Evolutionary conservation across 2,797 vertebrate genomes (phyloP).

Genomic region (Pangasius sanitwongsei): DNA sequence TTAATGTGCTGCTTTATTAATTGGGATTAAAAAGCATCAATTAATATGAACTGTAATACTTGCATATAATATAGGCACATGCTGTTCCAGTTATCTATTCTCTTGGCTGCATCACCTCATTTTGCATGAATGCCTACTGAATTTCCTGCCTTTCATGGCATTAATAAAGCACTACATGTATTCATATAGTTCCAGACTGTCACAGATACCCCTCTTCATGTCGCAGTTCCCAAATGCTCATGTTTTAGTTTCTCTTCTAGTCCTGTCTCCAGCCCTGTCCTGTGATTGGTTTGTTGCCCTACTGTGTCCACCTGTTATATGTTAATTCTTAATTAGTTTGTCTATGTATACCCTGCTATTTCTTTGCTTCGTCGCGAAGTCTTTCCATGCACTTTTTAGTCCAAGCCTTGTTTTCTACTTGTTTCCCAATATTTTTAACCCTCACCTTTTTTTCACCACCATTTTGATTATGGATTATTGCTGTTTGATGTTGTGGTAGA

Average conservation of each 20-base stretch:
- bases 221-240: background rate
- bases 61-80: background rate
- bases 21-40: background rate
- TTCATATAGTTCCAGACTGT: background rate
- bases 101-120: background rate
- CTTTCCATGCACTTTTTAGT: too few species aligned
- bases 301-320: background rate
- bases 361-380: background rate
- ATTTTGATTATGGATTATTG: background rate
- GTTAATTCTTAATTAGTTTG: background rate
- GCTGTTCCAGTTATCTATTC: background rate
- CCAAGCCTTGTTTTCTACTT: background rate
- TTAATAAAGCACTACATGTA: background rate
- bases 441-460: background rate
- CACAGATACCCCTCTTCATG: background rate
- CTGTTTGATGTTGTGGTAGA: background rate
- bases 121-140: background rate
- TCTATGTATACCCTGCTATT: background rate
- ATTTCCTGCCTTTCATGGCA: background rate
- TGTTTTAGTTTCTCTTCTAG: background rate
- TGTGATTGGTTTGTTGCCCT: background rate
- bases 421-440: background rate
- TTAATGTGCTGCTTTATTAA: conserved; percentile 5
- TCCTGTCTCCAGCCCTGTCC: background rate
- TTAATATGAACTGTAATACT: background rate